phyloP scores from a whole-genome alignment of 2,888 invertebrate species.

The Hirtodrosophila confusa region DNA sequence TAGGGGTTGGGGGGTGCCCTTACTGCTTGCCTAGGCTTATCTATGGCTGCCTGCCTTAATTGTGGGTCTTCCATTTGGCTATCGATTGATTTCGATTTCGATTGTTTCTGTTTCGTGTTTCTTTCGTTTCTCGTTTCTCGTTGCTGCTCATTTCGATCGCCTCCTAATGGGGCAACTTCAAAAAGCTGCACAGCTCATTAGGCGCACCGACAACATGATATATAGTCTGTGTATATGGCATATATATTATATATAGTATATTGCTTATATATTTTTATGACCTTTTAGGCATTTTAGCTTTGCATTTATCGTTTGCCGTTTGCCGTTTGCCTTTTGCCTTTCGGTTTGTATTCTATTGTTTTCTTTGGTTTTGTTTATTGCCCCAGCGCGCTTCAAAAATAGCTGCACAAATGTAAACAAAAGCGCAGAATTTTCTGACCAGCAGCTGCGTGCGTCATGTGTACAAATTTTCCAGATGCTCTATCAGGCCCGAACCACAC shows the following conservation, averaged over 20 bases:
- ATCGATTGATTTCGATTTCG: conserved; percentile 70
- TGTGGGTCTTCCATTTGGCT: conserved; percentile 74
- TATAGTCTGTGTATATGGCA: not conserved
- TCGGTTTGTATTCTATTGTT: conserved; percentile 39
- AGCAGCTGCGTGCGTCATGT: conserved; percentile 72
- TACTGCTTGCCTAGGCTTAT: conserved; percentile 46
- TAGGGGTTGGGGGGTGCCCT: no score
- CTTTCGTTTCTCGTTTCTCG: conserved; percentile 12
- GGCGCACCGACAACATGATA: conserved; percentile 20
- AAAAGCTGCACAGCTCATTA: conserved; percentile 71
- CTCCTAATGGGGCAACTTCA: conserved; percentile 64
- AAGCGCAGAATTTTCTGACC: conserved; percentile 66
- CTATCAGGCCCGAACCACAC: conserved; percentile 8
- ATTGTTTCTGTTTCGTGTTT: conserved; percentile 20
- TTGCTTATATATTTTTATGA: conserved; percentile 38
- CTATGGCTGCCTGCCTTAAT: conserved; percentile 76
- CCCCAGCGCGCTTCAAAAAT: conserved; percentile 69
- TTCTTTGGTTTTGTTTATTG: conserved; percentile 74
- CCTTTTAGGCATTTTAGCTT: conserved; percentile 39
- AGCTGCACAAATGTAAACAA: conserved; percentile 78
- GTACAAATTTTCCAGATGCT: conserved; percentile 75
- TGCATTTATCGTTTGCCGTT: conserved; percentile 19
- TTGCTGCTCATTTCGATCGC: conserved; percentile 22
- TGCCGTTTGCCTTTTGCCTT: conserved; percentile 29
- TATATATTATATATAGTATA: conserved; percentile 4